phyloP scores from a whole-genome alignment of 2,113 vertebrate species.

The Sporophila hypoxantha region DNA sequence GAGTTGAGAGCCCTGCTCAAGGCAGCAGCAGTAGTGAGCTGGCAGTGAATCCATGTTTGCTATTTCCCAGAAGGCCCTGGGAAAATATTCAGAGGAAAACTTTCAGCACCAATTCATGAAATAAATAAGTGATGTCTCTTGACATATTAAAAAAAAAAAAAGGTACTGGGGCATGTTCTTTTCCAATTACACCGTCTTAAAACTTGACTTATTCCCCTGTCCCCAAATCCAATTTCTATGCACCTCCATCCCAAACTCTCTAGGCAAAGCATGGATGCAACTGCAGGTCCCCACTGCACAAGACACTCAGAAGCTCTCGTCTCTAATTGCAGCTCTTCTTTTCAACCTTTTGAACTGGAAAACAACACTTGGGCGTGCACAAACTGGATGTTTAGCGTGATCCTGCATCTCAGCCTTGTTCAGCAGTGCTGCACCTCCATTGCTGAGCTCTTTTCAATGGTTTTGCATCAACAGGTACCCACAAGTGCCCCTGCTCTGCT shows the following conservation, averaged over 20 bases:
- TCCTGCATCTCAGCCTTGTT: background rate
- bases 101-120: background rate
- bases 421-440: background rate
- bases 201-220: background rate
- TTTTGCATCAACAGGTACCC: background rate
- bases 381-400: background rate
- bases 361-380: background rate
- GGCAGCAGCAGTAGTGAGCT: background rate
- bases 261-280: background rate
- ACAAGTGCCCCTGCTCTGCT: background rate
- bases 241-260: background rate
- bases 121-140: background rate
- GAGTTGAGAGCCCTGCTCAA: background rate
- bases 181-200: background rate
- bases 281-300: background rate
- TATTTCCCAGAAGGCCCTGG: background rate
- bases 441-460: rapidly evolving
- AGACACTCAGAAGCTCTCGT: background rate
- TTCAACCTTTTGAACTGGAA: background rate
- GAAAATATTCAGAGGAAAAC: background rate
- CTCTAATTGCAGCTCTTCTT: background rate
- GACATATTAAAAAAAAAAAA: background rate
- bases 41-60: background rate
- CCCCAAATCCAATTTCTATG: background rate
- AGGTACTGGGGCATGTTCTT: background rate